phyloP scores from a whole-genome alignment of 2,113 vertebrate species.

The Apteryx mantelli region DNA sequence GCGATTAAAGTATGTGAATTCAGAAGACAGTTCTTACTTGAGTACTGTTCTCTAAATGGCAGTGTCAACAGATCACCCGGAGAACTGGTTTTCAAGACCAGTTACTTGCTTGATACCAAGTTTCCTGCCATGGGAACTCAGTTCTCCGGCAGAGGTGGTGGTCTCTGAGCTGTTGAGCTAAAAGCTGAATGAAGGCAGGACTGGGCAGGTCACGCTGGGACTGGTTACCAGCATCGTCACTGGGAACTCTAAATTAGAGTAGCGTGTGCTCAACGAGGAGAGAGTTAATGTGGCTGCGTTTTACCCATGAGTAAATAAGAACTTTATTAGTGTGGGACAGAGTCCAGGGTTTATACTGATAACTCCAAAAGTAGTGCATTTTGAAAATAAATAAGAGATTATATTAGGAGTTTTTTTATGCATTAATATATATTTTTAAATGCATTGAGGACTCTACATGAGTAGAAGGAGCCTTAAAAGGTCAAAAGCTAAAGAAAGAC shows the following conservation, averaged over 20 bases:
- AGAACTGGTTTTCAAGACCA: background rate
- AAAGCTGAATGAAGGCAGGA: too few relatives aligned
- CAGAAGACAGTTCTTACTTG: rapidly evolving
- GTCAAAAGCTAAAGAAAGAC: background rate
- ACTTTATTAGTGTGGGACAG: rapidly evolving
- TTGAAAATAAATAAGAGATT: background rate
- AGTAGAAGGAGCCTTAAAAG: background rate
- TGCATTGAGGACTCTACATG: rapidly evolving
- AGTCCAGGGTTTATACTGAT: background rate
- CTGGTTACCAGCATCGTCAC: too few relatives aligned
- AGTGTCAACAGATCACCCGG: background rate
- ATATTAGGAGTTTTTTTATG: too few relatives aligned
- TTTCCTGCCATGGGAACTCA: background rate
- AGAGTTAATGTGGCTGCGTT: background rate
- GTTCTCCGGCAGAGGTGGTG: background rate
- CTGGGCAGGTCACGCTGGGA: too few relatives aligned
- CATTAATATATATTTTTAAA: too few relatives aligned
- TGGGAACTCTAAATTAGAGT: too few relatives aligned
- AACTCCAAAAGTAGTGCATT: background rate
- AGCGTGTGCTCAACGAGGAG: background rate
- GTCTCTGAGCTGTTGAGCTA: too few relatives aligned
- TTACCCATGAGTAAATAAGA: background rate
- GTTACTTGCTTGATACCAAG: background rate
- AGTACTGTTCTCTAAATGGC: background rate
- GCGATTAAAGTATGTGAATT: rapidly evolving